Evolutionary conservation across 1,140 invertebrate species (phyloP), one percentile per base, ranked within the genome.

Genomic region (Nasonia longicornis): DNA sequence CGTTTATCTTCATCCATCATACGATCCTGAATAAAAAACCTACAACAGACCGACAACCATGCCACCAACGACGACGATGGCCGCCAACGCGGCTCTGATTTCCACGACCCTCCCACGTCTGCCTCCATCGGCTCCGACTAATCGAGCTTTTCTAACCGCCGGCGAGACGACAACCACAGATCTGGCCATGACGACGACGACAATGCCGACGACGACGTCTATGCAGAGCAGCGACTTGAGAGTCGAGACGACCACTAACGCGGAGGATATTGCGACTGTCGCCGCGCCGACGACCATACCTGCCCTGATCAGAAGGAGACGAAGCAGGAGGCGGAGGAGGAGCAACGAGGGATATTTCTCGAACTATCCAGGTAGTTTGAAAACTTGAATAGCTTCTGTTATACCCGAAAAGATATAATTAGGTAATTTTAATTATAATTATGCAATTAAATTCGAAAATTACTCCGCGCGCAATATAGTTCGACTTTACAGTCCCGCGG

Each of bases 321-420:
- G 69, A 22, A 77, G 52, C 31, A 26, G 31, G 16, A 58, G 82
- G 64, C 74, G 85, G 74, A 83, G 86, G 52, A 85, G 84, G 66
- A 83, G 81, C 67, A 79, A 75, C 2, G 82, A 85, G 10, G 84
- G 83, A 64, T 86, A 86, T 77, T 89, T 88, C 66, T 85, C 85
- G 4, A 88, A 80, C 81, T 88, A 87, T 83, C 85, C 87, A 84
- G 88, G 88, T 89, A 78, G 42, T 1, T 26, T 8, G 8, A 7
- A 58, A 10, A 63, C 0, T 71, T 71, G 31, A 35, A 35, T 71
- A 2, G 38, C 38, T 42, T 42, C 7, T 10, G 7, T 42, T 42
- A 42, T 42, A 42, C 0, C 31, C 31, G 31, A 35, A 35, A 35
- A 35, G 31, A 35, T 35, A 4, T 35, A 4, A 35, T 35, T 35